Evolutionary conservation across 2,888 invertebrate genomes (phyloP), one percentile per base, ranked within the genome.

Genomic region (Napeogenes inachia): DNA sequence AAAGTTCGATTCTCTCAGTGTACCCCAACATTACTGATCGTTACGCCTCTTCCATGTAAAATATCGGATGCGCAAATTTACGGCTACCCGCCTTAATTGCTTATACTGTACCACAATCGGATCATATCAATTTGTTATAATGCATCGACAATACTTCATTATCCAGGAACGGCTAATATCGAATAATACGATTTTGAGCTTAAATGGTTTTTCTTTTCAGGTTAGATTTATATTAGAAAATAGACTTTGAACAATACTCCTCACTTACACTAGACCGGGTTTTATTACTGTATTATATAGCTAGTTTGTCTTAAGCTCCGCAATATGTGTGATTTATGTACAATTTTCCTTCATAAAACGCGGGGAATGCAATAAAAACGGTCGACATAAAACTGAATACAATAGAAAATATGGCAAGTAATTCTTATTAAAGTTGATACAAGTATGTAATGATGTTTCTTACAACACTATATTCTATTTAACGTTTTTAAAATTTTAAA

Each of bases 11-110:
- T 53, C 50, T 54, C 67, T 53, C 57, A 30, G 64, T 68, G 66
- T 69, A 56, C 59, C 62, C 38, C 53, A 54, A 12, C n/a, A 45
- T 42, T 50, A 35, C 77, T 76, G 78, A 70, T 60, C 77, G 77
- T 77, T 78, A 85, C 89, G 89, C 88, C 89, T 85, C 86, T 89
- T 89, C 78, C 89, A 85, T 89, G 89, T 89, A 78, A 75, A 77
- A 77, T 79, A 83, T 85, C 87, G 80, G 84, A 85, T 84, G 75
- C 76, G 71, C 74, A 79, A 81, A 89, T 89, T 87, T 89, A 89
- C 86, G 75, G 80, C 72, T 77, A 61, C 74, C 83, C 85, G 85
- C 86, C 88, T 84, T 89, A 87, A 89, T 89, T 87, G 86, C 79
- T 78, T 79, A 75, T 74, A 73, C 77, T 70, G 71, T 71, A 74